phyloP scores from a whole-genome alignment of 1,140 invertebrate genomes.

The Formica selysi region DNA sequence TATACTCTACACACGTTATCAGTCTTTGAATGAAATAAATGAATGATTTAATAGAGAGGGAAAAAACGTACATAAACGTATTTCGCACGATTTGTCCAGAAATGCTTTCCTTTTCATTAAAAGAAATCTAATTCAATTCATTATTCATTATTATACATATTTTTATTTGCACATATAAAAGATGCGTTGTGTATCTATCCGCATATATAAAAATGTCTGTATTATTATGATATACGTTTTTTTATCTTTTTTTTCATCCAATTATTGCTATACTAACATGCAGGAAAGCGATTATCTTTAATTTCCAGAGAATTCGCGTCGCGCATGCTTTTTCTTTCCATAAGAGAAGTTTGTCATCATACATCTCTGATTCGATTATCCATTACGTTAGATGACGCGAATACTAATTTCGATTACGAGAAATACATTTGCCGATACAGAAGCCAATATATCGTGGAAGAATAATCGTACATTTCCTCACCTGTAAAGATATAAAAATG shows the following conservation, averaged over 20 bases:
- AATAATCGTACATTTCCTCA: slow-evolving; percentile 62
- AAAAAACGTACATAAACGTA: neutral
- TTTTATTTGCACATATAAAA: neutral
- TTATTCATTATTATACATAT: neutral
- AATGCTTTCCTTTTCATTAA: no score
- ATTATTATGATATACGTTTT: neutral
- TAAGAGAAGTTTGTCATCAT: neutral
- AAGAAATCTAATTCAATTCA: neutral
- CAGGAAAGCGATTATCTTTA: neutral
- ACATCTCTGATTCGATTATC: neutral
- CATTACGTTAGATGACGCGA: neutral
- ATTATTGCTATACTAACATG: neutral
- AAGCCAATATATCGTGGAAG: slow-evolving; percentile 78
- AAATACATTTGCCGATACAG: slow-evolving; percentile 80
- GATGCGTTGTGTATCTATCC: neutral
- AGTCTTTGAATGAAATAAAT: neutral
- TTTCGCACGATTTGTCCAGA: neutral
- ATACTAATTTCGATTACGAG: neutral
- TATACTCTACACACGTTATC: no score
- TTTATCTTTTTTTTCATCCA: neutral
- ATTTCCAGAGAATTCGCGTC: neutral
- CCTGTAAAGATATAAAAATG: slow-evolving; percentile 83
- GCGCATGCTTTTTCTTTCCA: neutral
- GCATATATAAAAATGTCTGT: neutral
- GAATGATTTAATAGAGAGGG: neutral